Evolutionary conservation across 2,888 invertebrate species (phyloP).

Genomic region (Junonia oenone): DNA sequence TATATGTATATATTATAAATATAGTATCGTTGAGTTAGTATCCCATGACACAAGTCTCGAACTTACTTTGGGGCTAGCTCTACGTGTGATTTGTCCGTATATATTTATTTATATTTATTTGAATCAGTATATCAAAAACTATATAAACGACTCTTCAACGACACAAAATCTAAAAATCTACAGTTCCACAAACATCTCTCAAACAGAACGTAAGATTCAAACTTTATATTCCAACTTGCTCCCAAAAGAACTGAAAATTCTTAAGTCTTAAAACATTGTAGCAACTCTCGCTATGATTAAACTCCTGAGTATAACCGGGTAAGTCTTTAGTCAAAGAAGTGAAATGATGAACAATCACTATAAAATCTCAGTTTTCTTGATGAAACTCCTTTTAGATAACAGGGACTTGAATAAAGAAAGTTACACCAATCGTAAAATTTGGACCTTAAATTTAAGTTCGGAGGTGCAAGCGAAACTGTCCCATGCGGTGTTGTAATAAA

Average conservation of each 20-base stretch:
- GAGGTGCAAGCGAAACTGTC: slow-evolving; percentile 2
- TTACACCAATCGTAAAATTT: slow-evolving; percentile 25
- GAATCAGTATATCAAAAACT: no score
- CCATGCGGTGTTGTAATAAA: slow-evolving; percentile 3
- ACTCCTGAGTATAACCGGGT: neutral
- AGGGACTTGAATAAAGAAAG: slow-evolving; percentile 21
- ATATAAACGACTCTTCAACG: no score
- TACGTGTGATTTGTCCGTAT: no score
- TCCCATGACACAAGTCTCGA: no score
- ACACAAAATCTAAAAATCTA: no score
- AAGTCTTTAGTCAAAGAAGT: slow-evolving; percentile 5
- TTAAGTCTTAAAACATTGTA: neutral
- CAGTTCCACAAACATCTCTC: neutral
- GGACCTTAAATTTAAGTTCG: slow-evolving; percentile 16
- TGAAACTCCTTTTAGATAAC: slow-evolving; percentile 21
- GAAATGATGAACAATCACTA: slow-evolving; percentile 22
- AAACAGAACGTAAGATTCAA: neutral
- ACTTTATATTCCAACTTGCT: neutral
- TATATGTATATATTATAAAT: no score
- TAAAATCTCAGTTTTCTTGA: slow-evolving; percentile 17
- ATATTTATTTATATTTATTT: no score
- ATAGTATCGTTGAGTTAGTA: no score
- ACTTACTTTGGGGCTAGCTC: no score
- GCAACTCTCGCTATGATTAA: neutral
- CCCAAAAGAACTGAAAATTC: neutral